These are phyloP conservation scores for Prunella himalayana DNA, from an alignment of 2,113 vertebrate species.

Conservation along the genomic window DNA sequence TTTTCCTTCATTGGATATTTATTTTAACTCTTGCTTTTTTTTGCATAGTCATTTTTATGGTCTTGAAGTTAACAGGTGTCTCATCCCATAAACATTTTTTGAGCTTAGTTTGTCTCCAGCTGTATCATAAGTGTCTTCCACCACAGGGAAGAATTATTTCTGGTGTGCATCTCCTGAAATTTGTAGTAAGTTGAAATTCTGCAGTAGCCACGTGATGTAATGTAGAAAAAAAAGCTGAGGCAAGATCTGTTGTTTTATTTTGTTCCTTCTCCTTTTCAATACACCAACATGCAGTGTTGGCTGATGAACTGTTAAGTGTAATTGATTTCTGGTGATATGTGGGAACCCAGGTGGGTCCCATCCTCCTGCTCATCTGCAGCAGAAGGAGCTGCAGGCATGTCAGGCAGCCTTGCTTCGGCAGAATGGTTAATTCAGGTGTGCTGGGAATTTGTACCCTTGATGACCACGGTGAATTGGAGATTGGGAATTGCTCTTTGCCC, in stretches of 20 bases:
- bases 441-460: background rate
- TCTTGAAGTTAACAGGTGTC: background rate
- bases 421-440: background rate
- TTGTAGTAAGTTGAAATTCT: background rate
- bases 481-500: background rate
- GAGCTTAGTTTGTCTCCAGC: background rate
- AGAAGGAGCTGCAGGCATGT: background rate
- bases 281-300: background rate
- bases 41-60: background rate
- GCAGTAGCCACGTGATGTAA: background rate
- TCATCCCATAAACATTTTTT: background rate
- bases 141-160: background rate
- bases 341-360: background rate
- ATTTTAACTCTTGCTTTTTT: background rate
- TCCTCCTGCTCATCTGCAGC: background rate
- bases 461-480: fast-evolving
- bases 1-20: background rate
- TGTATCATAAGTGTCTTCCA: background rate
- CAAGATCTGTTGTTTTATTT: background rate
- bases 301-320: background rate
- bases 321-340: background rate
- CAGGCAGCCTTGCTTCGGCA: background rate
- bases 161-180: background rate
- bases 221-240: background rate
- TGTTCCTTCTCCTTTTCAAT: background rate